Percentiles rank a stretch among this genome's conserved stretches.
Conservation (phyloP, 2,113 vertebrate species). For the Coptodon rendalli region DNA sequence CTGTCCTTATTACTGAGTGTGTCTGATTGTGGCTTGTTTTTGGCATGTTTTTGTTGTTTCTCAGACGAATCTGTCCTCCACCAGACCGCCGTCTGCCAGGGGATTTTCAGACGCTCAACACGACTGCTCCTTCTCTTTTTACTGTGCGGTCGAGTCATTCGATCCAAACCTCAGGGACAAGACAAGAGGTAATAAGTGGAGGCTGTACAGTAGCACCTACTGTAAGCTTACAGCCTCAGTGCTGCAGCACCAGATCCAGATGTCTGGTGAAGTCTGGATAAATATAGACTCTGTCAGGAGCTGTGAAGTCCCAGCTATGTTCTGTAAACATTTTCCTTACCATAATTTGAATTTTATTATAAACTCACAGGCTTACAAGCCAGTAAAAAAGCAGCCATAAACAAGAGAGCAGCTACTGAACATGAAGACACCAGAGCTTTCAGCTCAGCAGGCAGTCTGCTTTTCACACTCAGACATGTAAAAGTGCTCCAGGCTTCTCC, state of each 20-base stretch:
- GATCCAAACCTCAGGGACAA: constrained; percentile 57
- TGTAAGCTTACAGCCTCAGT: constrained; percentile 38
- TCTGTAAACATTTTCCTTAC: constrained; percentile 35
- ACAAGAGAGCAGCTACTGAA: not conserved
- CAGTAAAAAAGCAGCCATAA: constrained; percentile 11
- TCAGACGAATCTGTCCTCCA: constrained; percentile 9
- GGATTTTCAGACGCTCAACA: constrained; percentile 37
- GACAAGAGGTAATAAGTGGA: constrained; percentile 55
- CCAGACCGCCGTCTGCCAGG: constrained; percentile 35
- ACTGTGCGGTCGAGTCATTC: constrained; percentile 45
- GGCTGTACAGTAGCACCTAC: constrained; percentile 47
- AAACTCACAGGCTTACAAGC: constrained; percentile 26
- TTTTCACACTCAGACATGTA: not conserved
- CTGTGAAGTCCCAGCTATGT: constrained; percentile 8
- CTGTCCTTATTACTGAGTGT: not conserved
- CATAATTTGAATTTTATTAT: constrained; percentile 49
- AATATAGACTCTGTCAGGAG: constrained; percentile 41
- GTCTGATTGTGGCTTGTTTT: constrained; percentile 7
- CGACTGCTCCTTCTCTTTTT: constrained; percentile 42
- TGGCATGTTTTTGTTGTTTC: constrained; percentile 1
- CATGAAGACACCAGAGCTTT: not conserved
- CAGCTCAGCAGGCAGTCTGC: constrained; percentile 7
- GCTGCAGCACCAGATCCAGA: constrained; percentile 23
- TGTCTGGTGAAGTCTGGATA: constrained; percentile 49
- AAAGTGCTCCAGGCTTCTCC: not conserved